phyloP scores from a whole-genome alignment of 2,888 invertebrate genomes.

The Plagodis dolabraria region DNA sequence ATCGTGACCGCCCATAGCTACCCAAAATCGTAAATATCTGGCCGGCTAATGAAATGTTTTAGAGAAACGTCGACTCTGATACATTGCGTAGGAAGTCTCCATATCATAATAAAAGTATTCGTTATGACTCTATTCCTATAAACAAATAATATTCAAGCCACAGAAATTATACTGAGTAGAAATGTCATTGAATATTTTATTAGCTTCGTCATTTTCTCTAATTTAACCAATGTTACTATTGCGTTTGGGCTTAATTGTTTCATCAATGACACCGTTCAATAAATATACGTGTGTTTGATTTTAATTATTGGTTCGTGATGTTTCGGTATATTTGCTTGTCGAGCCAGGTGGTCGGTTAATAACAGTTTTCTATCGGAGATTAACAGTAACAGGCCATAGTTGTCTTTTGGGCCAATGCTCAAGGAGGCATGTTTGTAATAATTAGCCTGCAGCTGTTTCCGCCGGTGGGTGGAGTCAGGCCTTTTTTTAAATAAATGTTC shows the following conservation, averaged over 20 bases:
- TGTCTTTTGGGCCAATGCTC: constrained; percentile 61
- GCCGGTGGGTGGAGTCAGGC: constrained; percentile 69
- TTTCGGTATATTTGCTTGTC: constrained; percentile 37
- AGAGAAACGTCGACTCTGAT: constrained; percentile 47
- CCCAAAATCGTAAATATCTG: constrained; percentile 61
- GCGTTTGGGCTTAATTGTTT: constrained; percentile 28
- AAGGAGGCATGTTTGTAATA: constrained; percentile 76
- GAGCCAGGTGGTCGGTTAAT: constrained; percentile 51
- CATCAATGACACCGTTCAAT: constrained; percentile 30
- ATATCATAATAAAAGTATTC: constrained; percentile 63
- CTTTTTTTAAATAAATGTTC: constrained; percentile 72
- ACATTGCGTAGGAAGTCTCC: constrained; percentile 60
- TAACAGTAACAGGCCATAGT: constrained; percentile 58
- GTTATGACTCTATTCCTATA: constrained; percentile 56
- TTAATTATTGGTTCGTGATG: constrained; percentile 30
- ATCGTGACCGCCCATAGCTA: constrained; percentile 69
- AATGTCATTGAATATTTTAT: constrained; percentile 33
- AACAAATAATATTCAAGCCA: constrained; percentile 47
- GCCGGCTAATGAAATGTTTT: constrained; percentile 58
- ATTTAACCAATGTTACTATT: constrained; percentile 12
- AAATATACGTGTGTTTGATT: constrained; percentile 27
- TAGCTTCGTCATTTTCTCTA: constrained; percentile 26
- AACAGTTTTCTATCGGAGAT: constrained; percentile 53
- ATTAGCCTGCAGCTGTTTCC: constrained; percentile 82
- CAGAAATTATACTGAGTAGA: constrained; percentile 30